phyloP scores from a whole-genome alignment of 2,113 vertebrate genomes.

The Lophochroa leadbeateri region DNA sequence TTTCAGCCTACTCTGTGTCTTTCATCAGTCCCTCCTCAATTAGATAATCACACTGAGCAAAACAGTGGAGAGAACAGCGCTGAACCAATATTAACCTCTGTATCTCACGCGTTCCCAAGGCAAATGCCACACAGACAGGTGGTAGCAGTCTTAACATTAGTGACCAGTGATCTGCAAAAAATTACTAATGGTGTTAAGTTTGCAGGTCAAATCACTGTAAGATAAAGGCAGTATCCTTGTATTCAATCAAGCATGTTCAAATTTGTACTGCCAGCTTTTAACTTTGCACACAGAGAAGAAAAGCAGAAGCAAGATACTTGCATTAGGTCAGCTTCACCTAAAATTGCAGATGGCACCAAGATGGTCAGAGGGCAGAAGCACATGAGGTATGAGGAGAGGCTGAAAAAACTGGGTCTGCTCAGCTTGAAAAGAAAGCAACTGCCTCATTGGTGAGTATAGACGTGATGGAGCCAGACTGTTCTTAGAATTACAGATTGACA shows the following conservation, averaged over 20 bases:
- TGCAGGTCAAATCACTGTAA: background rate
- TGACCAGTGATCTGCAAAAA: conserved; percentile 7
- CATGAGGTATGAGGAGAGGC: background rate
- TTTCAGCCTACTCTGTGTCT: background rate
- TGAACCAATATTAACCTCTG: background rate
- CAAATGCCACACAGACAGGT: background rate
- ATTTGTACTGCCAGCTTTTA: conserved; percentile 2
- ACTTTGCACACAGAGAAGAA: background rate
- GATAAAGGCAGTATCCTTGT: background rate
- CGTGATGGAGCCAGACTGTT: background rate
- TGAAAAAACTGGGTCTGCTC: background rate
- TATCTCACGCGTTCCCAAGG: background rate
- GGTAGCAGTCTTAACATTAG: background rate
- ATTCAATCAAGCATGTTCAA: background rate
- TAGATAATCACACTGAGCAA: background rate
- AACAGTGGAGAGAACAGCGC: background rate
- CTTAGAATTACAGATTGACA: background rate
- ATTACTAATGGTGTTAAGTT: background rate
- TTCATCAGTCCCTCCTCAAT: background rate
- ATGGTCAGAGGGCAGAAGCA: background rate
- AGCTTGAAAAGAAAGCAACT: background rate
- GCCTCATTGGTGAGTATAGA: background rate
- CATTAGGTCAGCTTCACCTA: background rate
- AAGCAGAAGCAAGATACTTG: background rate
- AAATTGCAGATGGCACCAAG: background rate